Conservation (phyloP, 1,140 invertebrate genomes). For the Goniozus legneri region DNA sequence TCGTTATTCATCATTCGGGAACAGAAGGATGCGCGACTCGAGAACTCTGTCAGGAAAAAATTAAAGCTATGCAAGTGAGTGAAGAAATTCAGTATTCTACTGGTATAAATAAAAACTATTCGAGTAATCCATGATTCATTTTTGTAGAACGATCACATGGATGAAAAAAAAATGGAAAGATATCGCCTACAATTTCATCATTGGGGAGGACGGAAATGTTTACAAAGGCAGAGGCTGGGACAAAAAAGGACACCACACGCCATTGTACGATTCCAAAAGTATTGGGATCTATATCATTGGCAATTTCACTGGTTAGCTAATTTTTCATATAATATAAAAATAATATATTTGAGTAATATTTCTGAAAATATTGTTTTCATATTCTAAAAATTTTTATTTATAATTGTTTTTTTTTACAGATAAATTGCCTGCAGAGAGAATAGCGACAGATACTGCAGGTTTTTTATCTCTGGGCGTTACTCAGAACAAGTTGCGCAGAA, state of each 20-base stretch:
- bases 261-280: constrained; percentile 48
- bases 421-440: too few species aligned
- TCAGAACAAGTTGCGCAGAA: too few species aligned
- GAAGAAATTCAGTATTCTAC: too few species aligned
- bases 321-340: constrained; percentile 11
- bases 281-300: constrained; percentile 58
- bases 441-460: too few species aligned
- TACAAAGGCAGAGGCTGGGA: constrained; percentile 61
- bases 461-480: too few species aligned
- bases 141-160: constrained; percentile 53
- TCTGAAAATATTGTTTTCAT: constrained; percentile 4
- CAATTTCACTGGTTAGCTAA: constrained; percentile 41
- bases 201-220: constrained; percentile 58
- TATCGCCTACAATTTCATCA: constrained; percentile 55
- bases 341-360: constrained; percentile 8
- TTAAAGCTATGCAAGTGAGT: constrained; percentile 38
- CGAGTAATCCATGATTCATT: too few species aligned
- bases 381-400: too few species aligned
- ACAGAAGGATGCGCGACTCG: constrained; percentile 33
- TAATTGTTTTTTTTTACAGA: constrained; percentile 49
- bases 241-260: constrained; percentile 51
- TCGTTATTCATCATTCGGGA: constrained; percentile 51
- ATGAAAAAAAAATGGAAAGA: constrained; percentile 48
- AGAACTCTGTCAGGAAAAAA: constrained; percentile 29
- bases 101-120: too few species aligned